Base-by-base conservation (phyloP, 1,140 invertebrate species). In the Teleopsis dalmanni region DNA sequence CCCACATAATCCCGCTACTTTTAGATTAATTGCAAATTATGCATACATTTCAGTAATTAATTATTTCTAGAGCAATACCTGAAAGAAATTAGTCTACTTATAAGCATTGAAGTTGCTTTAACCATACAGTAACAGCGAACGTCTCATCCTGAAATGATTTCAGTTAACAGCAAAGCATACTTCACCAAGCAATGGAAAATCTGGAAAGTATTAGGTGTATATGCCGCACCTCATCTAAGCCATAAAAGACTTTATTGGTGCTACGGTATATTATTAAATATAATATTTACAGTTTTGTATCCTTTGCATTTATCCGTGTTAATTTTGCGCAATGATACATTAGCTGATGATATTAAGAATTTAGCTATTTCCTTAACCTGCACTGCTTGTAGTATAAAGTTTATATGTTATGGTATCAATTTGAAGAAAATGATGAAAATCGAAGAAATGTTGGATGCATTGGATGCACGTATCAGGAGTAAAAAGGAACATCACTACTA, bases 341-440 rank as follows among this genome's bases (percentile, higher is more conserved):
- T 36, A 25, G 18, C 16, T 11, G 48, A 50, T 35, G 13, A 37
- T 6, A 36, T 50, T 11, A 43, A 44, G 27, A 50, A 44, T 50
- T 22, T 50, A 16, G 18, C 33, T 3, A 44, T 50, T 14, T 36
- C 19, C 13, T 22, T 50, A 4, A 50, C 48, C 14, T 35, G 31
- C 14, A n/a, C 13, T 14, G 40, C 29, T 3, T 36, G 40, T 19
- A 35, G 34, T n/a, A 44, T 50, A 14, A 50, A 44, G 27, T 36
- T 34, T 4, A 1, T 44, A 1, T 33, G 33, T 4, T 23, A 43
- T 44, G 43, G 48, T 40, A 36, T 27, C 31, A 29, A 33, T 21
- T 34, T 50, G 23, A 25, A 23, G 1, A 35, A 50, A 3, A 26
- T 50, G 1, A 10, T 18, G 21, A 36, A 44, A 18, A 50, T 50